Percentiles rank a stretch among this genome's conserved stretches.
Conservation (phyloP, 2,797 vertebrate genomes). For the Acipenser oxyrinchus region DNA sequence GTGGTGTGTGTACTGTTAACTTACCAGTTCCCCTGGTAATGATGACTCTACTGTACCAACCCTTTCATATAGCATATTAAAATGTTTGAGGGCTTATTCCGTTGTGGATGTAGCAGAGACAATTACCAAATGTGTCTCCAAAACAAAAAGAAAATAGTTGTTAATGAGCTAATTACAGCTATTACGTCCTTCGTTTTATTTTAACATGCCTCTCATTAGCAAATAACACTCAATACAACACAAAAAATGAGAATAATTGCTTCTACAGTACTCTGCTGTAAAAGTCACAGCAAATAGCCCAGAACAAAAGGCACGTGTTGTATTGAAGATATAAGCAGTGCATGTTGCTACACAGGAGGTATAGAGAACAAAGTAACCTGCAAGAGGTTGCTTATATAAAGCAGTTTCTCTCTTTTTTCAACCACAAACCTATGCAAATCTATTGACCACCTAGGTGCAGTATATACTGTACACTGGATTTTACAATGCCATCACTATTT, state of each 20-base stretch:
- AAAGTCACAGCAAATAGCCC: too few relatives aligned
- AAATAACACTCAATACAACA: not conserved
- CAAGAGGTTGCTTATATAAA: too few relatives aligned
- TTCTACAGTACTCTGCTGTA: not conserved
- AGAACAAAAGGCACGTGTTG: too few relatives aligned
- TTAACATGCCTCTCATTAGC: slow-evolving; percentile 1
- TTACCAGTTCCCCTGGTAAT: not conserved
- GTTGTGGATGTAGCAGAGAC: not conserved
- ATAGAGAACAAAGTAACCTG: too few relatives aligned
- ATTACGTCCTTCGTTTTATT: not conserved
- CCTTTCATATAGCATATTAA: not conserved
- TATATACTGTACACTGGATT: too few relatives aligned
- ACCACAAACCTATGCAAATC: too few relatives aligned
- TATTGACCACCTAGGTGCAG: too few relatives aligned
- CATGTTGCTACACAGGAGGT: too few relatives aligned
- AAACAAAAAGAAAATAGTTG: not conserved
- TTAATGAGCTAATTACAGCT: not conserved
- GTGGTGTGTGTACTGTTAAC: not conserved
- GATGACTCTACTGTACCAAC: not conserved
- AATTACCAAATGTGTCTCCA: not conserved
- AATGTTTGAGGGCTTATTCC: not conserved
- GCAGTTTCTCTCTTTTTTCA: too few relatives aligned
- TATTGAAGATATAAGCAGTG: too few relatives aligned
- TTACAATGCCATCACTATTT: too few relatives aligned
- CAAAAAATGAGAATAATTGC: not conserved